These are phyloP conservation scores for Magallana nippona DNA, from an alignment of 2,888 invertebrate species.

Conservation along the genomic window DNA sequence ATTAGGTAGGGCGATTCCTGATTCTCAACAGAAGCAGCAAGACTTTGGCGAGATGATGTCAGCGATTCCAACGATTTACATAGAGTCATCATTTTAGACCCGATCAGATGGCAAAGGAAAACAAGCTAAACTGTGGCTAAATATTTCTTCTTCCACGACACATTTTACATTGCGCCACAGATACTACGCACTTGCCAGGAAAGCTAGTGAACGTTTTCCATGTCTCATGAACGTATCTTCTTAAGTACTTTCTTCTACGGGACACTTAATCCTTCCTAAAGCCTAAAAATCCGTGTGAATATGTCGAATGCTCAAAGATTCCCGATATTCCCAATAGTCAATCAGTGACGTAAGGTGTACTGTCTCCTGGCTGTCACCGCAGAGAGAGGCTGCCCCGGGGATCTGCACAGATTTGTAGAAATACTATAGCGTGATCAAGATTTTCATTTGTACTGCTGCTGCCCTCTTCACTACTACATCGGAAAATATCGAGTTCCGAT, in stretches of 20 bases:
- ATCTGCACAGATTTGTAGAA: not conserved
- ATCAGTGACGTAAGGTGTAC: constrained; percentile 16
- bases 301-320: not conserved
- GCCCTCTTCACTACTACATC: not conserved
- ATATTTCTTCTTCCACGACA: too few species aligned
- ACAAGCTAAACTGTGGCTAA: not conserved
- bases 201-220: not conserved
- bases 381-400: not conserved
- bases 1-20: constrained; percentile 49
- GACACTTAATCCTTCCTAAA: too few species aligned
- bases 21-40: constrained; percentile 46
- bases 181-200: not conserved
- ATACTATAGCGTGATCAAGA: not conserved
- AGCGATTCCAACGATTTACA: constrained; percentile 49
- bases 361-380: not conserved
- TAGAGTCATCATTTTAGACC: constrained; percentile 44
- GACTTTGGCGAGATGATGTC: constrained; percentile 44
- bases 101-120: not conserved
- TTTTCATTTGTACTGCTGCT: not conserved
- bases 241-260: not conserved
- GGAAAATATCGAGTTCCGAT: not conserved
- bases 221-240: constrained; percentile 4
- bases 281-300: too few species aligned
- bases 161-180: not conserved
- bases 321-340: not conserved